phyloP scores from a whole-genome alignment of 2,797 vertebrate species.

The Aeoliscus strigatus region DNA sequence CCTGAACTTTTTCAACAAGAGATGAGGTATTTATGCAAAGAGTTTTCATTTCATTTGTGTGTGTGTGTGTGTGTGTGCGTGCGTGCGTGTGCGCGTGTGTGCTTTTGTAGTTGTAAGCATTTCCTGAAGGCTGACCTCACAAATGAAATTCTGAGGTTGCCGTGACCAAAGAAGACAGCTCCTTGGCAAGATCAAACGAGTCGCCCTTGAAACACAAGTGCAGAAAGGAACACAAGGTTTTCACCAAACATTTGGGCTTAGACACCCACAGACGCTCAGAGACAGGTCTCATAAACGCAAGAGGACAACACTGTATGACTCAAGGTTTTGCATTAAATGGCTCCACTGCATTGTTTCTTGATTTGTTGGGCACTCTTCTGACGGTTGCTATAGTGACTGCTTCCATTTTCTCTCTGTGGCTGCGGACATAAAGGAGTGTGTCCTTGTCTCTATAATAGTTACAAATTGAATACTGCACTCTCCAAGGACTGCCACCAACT shows the following conservation, averaged over 20 bases:
- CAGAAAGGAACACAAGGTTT: constrained; percentile 57
- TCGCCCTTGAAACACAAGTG: constrained; percentile 66
- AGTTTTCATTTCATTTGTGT: no score
- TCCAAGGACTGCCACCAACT: constrained; percentile 75
- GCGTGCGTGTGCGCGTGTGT: no score
- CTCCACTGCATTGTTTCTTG: constrained; percentile 69
- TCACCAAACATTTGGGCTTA: constrained; percentile 58
- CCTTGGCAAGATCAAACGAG: constrained; percentile 66
- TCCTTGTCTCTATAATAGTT: constrained; percentile 78
- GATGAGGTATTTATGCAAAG: no score
- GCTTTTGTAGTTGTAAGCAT: constrained; percentile 49
- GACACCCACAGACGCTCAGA: constrained; percentile 57
- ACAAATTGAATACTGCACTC: constrained; percentile 78
- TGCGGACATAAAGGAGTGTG: constrained; percentile 72
- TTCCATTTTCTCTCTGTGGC: constrained; percentile 75
- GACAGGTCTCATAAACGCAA: constrained; percentile 63
- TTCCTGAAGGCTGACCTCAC: constrained; percentile 64
- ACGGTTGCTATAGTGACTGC: constrained; percentile 74
- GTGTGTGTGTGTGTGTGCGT: no score
- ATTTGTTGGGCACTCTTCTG: constrained; percentile 72
- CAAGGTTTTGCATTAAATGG: constrained; percentile 68
- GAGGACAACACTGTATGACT: constrained; percentile 70
- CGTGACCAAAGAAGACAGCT: constrained; percentile 71
- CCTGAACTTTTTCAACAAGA: constrained; percentile 4
- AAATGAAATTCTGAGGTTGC: constrained; percentile 71